These are phyloP conservation scores for Mixornis gularis DNA, from an alignment of 2,113 vertebrate genomes.

Conservation along the genomic window DNA sequence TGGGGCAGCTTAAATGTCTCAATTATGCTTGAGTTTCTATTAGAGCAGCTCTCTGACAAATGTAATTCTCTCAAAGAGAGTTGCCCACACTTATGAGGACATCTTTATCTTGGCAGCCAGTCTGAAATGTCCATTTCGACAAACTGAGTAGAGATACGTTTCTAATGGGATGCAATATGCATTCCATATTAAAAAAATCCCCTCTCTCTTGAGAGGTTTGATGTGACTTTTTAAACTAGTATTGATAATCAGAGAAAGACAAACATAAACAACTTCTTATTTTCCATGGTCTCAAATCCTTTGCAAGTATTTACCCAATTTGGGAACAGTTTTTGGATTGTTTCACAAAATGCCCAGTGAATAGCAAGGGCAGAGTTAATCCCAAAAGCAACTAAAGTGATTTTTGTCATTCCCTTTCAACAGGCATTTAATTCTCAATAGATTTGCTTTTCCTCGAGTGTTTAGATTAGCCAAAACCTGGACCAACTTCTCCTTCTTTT, in stretches of 20 bases:
- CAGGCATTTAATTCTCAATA: neutral
- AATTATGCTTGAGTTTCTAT: slow-evolving; percentile 50
- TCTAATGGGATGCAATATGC: neutral
- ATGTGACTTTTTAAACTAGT: neutral
- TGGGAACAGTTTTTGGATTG: neutral
- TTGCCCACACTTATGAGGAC: slow-evolving; percentile 1
- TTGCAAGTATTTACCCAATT: neutral
- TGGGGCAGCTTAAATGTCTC: slow-evolving; percentile 50
- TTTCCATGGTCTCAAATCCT: neutral
- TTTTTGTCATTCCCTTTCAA: neutral
- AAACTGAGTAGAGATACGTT: neutral
- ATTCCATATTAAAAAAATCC: neutral
- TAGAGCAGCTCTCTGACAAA: slow-evolving; percentile 18
- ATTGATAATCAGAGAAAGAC: neutral
- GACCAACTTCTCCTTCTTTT: neutral
- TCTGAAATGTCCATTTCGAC: slow-evolving; percentile 30
- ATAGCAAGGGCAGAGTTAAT: neutral
- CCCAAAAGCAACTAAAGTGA: neutral
- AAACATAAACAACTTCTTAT: neutral
- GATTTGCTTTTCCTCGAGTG: neutral
- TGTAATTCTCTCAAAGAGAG: slow-evolving; percentile 13
- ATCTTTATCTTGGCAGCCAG: slow-evolving; percentile 29
- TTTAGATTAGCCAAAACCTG: neutral
- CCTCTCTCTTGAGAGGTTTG: neutral
- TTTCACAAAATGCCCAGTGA: neutral